Evolutionary conservation across 2,888 invertebrate genomes (phyloP), one percentile per base, ranked within the genome.

Genomic region (Synergus itoensis): DNA sequence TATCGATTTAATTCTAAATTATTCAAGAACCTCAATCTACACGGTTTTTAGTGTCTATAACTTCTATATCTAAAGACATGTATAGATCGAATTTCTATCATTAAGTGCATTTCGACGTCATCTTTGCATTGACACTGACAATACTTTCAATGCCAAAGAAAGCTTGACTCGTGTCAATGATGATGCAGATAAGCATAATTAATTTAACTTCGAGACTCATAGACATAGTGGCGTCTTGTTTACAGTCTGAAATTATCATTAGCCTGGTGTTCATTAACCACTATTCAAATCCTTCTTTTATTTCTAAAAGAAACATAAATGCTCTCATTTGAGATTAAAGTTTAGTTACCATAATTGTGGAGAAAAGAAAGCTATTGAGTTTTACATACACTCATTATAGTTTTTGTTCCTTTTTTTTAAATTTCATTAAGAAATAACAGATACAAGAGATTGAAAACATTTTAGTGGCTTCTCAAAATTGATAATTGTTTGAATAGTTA

Each of bases 1-100:
- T 43, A 81, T 81, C 53, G 82, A 81, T 81, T 81, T 40, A 18
- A 9, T 16, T 48, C 78, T 81, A 69, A 81, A 80, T 83, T 80
- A 81, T 81, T 83, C 73, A 80, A 12, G 28, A 40, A 12, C n/a
- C 45, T 48, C 65, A 48, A 77, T 48, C 8, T 36, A 53, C n/a
- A 36, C 18, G 53, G 11, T 18, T 73, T 28, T 53, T 40, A 67
- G 7, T 57, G 21, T 21, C 48, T 73, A 16, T 40, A 53, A 73
- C 36, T 53, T 36, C 28, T 48, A 40, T n/a, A 48, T 36, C 53
- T 73, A 48, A 73, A 73, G 73, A 36, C 53, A 57, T n/a, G 3
- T 48, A 48, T n/a, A 40, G 12, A 36, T 36, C 11, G 2, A 16
- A 73, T 36, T 53, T 73, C n/a, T 40, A 73, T 73, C 40, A 73